Evolutionary conservation across 2,888 invertebrate species (phyloP), one percentile per base, ranked within the genome.

Genomic region (Automeris io): DNA sequence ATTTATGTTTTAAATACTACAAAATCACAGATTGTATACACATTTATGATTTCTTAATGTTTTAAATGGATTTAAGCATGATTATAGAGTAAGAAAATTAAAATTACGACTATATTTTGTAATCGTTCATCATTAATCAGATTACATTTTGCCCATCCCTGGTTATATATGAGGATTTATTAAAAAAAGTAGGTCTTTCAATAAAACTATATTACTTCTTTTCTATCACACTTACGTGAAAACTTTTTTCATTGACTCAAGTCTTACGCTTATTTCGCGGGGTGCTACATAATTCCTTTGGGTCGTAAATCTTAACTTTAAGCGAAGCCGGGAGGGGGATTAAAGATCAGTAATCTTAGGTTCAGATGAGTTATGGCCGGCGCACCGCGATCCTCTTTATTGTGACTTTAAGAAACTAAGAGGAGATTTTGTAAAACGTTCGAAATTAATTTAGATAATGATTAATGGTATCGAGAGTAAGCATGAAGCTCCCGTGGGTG

Each of bases 341-440:
- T 91, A 91, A 90, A 91, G 90, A 91, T 91, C 90, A 90, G 90
- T 90, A 90, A 91, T 91, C 90, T 90, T 88, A 89, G 89, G 88
- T 67, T 83, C 86, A 82, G 90, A 90, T 90, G 90, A 91, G 87
- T 90, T 91, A 91, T 90, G 89, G 88, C 85, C 88, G 47, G 54
- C 62, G 60, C 62, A 59, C 70, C 69, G 64, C 72, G 74, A 76
- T 76, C 82, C 83, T 77, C 83, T 82, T 83, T 85, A 85, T 85
- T 85, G 85, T 85, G 85, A 85, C 83, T 85, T 82, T 83, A 85
- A 86, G 86, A 85, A 86, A 86, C 86, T 81, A 76, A 78, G 81
- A 75, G 76, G 72, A 78, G 83, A 83, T 86, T 83, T 83, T 81
- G 73, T 83, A 75, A 85, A 78, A 77, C 78, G 80, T 80, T 73